Evolutionary conservation across 2,113 vertebrate genomes (phyloP), one percentile per base, ranked within the genome.

Genomic region (Cephalopterus ornatus): DNA sequence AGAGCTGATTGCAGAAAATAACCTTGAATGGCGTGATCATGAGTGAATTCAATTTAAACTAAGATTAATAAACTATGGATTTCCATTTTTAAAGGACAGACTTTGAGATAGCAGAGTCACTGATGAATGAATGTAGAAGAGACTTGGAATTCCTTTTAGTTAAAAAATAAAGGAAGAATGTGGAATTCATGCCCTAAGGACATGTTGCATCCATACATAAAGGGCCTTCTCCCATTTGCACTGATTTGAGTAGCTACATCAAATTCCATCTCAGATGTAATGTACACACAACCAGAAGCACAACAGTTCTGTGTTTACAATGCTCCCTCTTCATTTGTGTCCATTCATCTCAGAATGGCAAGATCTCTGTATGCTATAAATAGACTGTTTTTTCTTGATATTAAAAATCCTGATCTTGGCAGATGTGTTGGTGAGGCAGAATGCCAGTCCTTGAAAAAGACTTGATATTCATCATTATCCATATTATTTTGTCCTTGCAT

Each of bases 1-100:
- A 83, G 46, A 90, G 7, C n/a, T 94, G 72, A 93, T 92, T 94
- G 83, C 42, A 91, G 91, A 62, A 94, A 93, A 83, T 77, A 55
- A 92, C 75, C 50, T 91, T 94, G 75, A 88, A 90, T 37, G 23
- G 3, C 11, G 12, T 89, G 56, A 93, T 92, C 52, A 27, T 7
- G 53, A 85, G 10, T 46, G 53, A 76, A 84, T 72, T 88, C 20
- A 88, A 49, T 83, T 90, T 88, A 80, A 93, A 77, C 12, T 10
- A 18, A 27, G 41, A 82, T 89, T 68, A 85, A 76, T 46, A 88
- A 93, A 88, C 41, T 66, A 53, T 39, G 20, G 41, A 42, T 83
- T 90, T 70, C 55, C 39, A 15, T 66, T 90, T 70, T 0, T 1
- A 95, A 86, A 92, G 65, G 19, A 65, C 7, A 67, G 35, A 41